A percentile compares a stretch with the other conserved stretches of the same genome.
phyloP scores from a whole-genome alignment of 2,113 vertebrate genomes.

The Scartelaos histophorus region DNA sequence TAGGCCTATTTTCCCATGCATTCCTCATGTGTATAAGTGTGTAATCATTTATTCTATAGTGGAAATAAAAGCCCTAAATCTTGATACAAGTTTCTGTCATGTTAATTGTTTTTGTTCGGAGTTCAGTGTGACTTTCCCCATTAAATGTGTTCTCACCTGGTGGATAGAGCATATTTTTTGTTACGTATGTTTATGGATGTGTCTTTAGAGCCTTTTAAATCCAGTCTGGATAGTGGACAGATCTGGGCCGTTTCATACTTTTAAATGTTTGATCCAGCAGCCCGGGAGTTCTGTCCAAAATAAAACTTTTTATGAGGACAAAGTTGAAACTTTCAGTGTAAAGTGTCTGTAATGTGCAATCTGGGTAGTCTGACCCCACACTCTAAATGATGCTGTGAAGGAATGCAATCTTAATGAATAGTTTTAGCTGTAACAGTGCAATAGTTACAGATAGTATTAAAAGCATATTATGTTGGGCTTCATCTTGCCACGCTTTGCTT shows the following conservation, averaged over 20 bases:
- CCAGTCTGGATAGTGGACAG: conserved; percentile 38
- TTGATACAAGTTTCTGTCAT: conserved; percentile 32
- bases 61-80: conserved; percentile 18
- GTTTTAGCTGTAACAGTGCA: neutral
- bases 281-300: conserved; percentile 33
- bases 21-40: conserved; percentile 39
- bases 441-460: too few relatives aligned
- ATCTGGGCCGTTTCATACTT: conserved; percentile 37
- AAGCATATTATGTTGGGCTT: too few relatives aligned
- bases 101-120: conserved; percentile 22
- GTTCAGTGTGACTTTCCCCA: conserved; percentile 18
- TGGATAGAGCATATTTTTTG: conserved; percentile 40
- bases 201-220: conserved; percentile 36
- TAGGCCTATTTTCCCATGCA: conserved; percentile 55
- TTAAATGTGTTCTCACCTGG: conserved; percentile 39
- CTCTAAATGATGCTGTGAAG: neutral
- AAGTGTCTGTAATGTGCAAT: conserved; percentile 43
- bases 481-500: too few relatives aligned
- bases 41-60: conserved; percentile 14
- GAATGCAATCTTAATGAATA: conserved; percentile 46
- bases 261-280: conserved; percentile 25
- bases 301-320: conserved; percentile 33
- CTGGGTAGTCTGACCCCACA: neutral
- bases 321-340: conserved; percentile 35
- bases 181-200: conserved; percentile 54